Evolutionary conservation across 37 sponge, comb jelly and placozoan genomes (phyloP).

Genomic region (Aplysina aerophoba): DNA sequence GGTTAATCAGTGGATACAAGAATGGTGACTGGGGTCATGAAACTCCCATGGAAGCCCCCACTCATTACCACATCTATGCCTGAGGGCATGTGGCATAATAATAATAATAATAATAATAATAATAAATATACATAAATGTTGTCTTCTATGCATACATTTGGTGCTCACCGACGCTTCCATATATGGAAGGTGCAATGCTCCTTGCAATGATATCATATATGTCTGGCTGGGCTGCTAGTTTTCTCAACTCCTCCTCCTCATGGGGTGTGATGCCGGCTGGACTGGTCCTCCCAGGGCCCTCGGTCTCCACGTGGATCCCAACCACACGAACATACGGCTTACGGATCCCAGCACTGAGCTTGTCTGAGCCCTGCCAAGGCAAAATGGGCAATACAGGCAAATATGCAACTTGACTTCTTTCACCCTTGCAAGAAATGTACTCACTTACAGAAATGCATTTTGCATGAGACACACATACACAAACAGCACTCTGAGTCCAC

Average conservation of each 20-base stretch:
- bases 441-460: no score
- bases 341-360: slow-evolving; percentile 89
- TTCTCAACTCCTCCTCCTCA: slow-evolving; percentile 91
- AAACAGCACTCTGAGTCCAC: background rate
- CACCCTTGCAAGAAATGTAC: no score
- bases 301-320: slow-evolving; percentile 87
- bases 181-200: slow-evolving; percentile 97
- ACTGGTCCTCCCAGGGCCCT: slow-evolving; percentile 84
- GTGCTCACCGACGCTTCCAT: slow-evolving; percentile 85
- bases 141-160: no score
- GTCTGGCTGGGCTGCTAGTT: slow-evolving; percentile 82
- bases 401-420: no score
- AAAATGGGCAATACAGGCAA: background rate
- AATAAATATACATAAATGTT: no score
- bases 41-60: background rate
- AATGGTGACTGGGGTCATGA: background rate
- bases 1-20: background rate
- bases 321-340: slow-evolving; percentile 95
- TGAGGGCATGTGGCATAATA: no score
- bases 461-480: no score
- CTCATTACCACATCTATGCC: background rate
- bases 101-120: no score
- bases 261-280: slow-evolving; percentile 74
- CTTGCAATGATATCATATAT: slow-evolving; percentile 82
- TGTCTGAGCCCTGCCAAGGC: slow-evolving; percentile 33